Evolutionary conservation across 2,113 vertebrate species (phyloP), one percentile per base, ranked within the genome.

Genomic region (Bombycilla garrulus): DNA sequence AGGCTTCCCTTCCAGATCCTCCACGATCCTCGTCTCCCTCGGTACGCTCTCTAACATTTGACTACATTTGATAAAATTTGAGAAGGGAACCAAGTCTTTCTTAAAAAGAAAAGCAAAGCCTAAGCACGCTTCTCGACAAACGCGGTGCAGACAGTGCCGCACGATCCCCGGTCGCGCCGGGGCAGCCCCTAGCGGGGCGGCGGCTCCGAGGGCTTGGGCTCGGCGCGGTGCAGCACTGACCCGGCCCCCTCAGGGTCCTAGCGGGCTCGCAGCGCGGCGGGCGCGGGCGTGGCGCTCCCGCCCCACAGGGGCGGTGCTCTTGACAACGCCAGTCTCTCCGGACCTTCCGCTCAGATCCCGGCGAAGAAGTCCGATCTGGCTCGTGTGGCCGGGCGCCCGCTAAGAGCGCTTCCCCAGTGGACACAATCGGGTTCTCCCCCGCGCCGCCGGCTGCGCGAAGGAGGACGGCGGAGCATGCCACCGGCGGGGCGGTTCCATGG

Each of bases 401-500:
- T 12, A 38, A 12, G 38, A 38, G 38, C 38, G 4, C 22, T 45
- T 17, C 11, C 22, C 11, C 62, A 9, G 42, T 15, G 29, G 40
- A 10, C 40, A 33, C 40, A 42, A 15, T 65, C 21, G 97, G 87
- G 15, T 20, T 47, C 28, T 10, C n/a, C 38, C n/a, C n/a, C n/a
- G n/a, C n/a, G n/a, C 10, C 17, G n/a, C n/a, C 47, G 45, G 45
- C 57, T 96, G 96, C 93, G 81, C 56, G 42, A 12, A 74, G 93
- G 81, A 88, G 95, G 97, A 93, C 88, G 78, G 95, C 69, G 58
- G 91, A 92, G 97, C 97, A 92, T 95, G 92, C 54, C 96, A 83
- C 90, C 95, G 66, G 97, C 96, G n/a, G 81, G 74, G 81, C 51
- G 81, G 65, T 66, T 85, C 88, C 95, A 96, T 97, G 26, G 89